phyloP scores from a whole-genome alignment of 2,888 invertebrate genomes.

The Apoda limacodes region DNA sequence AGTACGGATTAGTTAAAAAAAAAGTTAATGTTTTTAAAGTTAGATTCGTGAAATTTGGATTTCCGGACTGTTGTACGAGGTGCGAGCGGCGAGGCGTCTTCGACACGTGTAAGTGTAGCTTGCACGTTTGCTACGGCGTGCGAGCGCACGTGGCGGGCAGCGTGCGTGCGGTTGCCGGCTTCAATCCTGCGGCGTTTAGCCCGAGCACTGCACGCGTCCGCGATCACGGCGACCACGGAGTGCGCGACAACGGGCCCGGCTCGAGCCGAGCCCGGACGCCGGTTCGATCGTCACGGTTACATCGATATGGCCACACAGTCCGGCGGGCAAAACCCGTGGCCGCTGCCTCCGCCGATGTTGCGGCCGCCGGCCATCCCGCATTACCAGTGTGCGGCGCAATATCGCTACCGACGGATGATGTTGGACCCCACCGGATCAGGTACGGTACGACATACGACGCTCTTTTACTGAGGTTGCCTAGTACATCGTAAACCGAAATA shows the following conservation, averaged over 20 bases:
- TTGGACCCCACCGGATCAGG: no score
- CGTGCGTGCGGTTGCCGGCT: slow-evolving; percentile 35
- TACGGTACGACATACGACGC: no score
- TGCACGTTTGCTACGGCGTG: slow-evolving; percentile 12
- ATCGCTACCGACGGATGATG: no score
- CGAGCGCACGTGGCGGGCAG: slow-evolving; percentile 28
- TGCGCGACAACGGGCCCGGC: no score
- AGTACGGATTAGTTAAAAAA: no score
- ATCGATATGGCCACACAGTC: slow-evolving; percentile 60
- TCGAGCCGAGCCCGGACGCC: slow-evolving; percentile 30
- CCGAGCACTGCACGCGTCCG: slow-evolving; percentile 48
- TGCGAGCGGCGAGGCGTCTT: slow-evolving; percentile 1
- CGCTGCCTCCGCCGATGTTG: neutral
- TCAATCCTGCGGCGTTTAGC: slow-evolving; percentile 55
- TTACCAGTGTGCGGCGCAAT: no score
- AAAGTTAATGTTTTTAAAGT: no score
- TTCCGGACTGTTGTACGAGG: no score
- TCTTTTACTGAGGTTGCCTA: no score
- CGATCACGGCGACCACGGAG: slow-evolving; percentile 35
- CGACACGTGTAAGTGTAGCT: slow-evolving; percentile 4
- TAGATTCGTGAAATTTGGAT: no score
- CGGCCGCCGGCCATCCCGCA: slow-evolving; percentile 27
- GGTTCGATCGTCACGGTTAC: slow-evolving; percentile 67
- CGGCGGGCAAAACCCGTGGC: slow-evolving; percentile 5
- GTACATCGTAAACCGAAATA: no score